Evolutionary conservation across 2,113 vertebrate species (phyloP), one percentile per base, ranked within the genome.

Genomic region (Uropsilus gracilis): DNA sequence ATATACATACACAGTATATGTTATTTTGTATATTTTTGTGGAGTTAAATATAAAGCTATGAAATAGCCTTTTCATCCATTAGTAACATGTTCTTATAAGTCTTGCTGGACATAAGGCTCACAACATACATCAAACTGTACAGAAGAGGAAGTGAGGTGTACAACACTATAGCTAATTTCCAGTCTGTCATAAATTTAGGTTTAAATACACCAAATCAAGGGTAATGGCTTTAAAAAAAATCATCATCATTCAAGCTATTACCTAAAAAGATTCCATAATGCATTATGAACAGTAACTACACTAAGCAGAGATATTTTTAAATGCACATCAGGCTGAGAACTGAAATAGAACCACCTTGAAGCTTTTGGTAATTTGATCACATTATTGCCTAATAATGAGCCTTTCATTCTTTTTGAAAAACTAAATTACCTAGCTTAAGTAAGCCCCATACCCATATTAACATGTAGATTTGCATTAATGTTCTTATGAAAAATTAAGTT

Each of bases 241-340:
- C 53, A 55, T 90, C 96, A 94, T 76, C 76, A 95, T 77, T 48
- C 14, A 96, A 92, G 89, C 37, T 95, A 64, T 57, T 95, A 95
- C 61, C 80, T 96, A 92, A 96, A 97, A 95, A 94, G 78, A 93
- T 86, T 86, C 71, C 42, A 87, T 50, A 91, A 92, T 89, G 42
- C 12, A 90, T 69, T 94, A 86, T 85, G 85, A 96, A 91, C 37
- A 72, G 48, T 69, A 93, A 90, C 82, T 96, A 94, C 82, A 92
- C 91, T 95, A 92, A 93, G 85, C 13, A 89, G 89, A 93, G 89
- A 93, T 95, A 95, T 93, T 97, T 96, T 97, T 85, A 96, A 97
- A 94, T 68, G 75, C 50, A 84, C 28, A 95, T 81, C 66, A 93
- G 53, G 64, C 53, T 94, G 53, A 97, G 91, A 96, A 96, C 80